These are phyloP conservation scores for Harpegnathos saltator DNA, from an alignment of 1,140 invertebrate species.

Conservation along the genomic window DNA sequence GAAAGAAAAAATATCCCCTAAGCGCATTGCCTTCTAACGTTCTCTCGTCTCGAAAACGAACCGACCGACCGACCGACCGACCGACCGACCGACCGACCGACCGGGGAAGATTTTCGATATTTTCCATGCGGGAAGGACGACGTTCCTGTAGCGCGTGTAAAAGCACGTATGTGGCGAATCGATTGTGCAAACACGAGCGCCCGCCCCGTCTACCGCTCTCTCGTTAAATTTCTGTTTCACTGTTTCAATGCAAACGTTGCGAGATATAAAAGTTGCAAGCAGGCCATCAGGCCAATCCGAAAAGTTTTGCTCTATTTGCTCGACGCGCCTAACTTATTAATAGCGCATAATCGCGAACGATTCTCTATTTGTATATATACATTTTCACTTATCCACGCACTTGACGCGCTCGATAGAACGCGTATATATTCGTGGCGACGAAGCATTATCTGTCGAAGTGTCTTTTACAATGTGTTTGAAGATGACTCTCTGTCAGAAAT, in stretches of 20 bases:
- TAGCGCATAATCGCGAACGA: constrained; percentile 38
- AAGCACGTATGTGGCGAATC: constrained; percentile 76
- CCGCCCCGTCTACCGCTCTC: constrained; percentile 64
- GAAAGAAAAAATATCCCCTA: background rate
- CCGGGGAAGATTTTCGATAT: constrained; percentile 62
- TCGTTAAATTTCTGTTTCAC: constrained; percentile 74
- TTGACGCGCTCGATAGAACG: background rate
- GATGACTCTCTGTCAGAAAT: no score
- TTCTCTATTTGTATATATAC: constrained; percentile 15
- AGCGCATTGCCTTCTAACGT: background rate
- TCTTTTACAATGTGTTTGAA: no score
- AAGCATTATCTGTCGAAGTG: no score
- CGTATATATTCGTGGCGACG: background rate
- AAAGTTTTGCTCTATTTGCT: constrained; percentile 53
- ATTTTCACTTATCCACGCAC: background rate
- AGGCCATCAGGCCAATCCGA: constrained; percentile 66
- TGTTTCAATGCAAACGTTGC: constrained; percentile 71
- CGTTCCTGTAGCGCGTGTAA: constrained; percentile 65
- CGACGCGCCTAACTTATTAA: constrained; percentile 50
- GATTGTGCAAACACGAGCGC: constrained; percentile 78
- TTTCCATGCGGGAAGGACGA: constrained; percentile 48
- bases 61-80: no score
- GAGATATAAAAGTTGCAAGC: constrained; percentile 68
- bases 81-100: no score
- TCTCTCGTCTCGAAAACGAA: constrained; percentile 13